Evolutionary conservation across 2,113 vertebrate genomes (phyloP).

Genomic region (Corythornis vintsioides): DNA sequence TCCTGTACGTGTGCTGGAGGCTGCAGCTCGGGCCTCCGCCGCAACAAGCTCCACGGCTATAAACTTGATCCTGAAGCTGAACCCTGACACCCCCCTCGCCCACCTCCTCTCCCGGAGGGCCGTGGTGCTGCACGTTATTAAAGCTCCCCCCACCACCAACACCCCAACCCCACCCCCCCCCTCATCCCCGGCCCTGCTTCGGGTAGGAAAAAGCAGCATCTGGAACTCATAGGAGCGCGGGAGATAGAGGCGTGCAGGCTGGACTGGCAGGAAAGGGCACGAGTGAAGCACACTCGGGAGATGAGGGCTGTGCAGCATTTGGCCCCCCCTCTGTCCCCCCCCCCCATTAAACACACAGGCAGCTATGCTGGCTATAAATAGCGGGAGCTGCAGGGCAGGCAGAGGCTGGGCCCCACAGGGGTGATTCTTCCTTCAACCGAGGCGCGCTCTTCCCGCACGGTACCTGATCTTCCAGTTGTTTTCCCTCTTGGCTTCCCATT

Average conservation of each 20-base stretch:
- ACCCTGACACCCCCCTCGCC: slow-evolving; percentile 72
- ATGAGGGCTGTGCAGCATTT: slow-evolving; percentile 44
- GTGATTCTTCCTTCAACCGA: slow-evolving; percentile 71
- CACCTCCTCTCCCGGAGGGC: slow-evolving; percentile 54
- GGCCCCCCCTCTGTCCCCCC: neutral
- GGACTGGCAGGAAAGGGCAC: slow-evolving; percentile 76
- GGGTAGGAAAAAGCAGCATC: slow-evolving; percentile 77
- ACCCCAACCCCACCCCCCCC: neutral
- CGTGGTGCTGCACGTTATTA: slow-evolving; percentile 69
- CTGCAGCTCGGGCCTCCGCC: slow-evolving; percentile 74
- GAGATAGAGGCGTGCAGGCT: slow-evolving; percentile 64
- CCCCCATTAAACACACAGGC: slow-evolving; percentile 52
- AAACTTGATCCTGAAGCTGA: slow-evolving; percentile 83
- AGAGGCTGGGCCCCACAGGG: slow-evolving; percentile 58
- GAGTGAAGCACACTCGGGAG: slow-evolving; percentile 67
- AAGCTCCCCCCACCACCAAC: slow-evolving; percentile 46
- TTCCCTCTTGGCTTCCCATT: slow-evolving; percentile 84
- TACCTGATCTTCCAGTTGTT: slow-evolving; percentile 97
- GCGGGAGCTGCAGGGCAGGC: slow-evolving; percentile 60
- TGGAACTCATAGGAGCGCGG: slow-evolving; percentile 75
- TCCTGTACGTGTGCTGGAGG: slow-evolving; percentile 83
- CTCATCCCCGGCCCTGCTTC: neutral
- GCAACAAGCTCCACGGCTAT: slow-evolving; percentile 69
- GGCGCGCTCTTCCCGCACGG: slow-evolving; percentile 74
- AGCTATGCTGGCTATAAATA: slow-evolving; percentile 70